phyloP scores from a whole-genome alignment of 2,888 invertebrate species.

The Apoda limacodes region DNA sequence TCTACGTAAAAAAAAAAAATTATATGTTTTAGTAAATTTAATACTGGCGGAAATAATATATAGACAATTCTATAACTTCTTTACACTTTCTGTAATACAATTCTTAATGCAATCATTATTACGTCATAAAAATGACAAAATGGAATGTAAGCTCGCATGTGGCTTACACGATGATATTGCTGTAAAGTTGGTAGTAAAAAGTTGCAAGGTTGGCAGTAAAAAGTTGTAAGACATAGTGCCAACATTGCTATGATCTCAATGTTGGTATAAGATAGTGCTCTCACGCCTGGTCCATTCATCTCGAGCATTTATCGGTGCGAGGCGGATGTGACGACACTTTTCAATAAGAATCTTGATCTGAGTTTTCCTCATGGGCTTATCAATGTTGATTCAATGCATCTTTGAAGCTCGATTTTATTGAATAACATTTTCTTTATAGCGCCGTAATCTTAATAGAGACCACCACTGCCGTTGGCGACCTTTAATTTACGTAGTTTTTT shows the following conservation, averaged over 20 bases:
- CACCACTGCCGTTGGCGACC: too few species aligned
- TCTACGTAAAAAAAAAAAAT: too few species aligned
- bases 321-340: constrained; percentile 41
- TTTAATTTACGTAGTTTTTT: too few species aligned
- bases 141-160: constrained; percentile 45
- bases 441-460: too few species aligned
- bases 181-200: constrained; percentile 23
- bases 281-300: constrained; percentile 55
- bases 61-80: constrained; percentile 9
- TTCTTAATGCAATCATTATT: constrained; percentile 41
- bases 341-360: constrained; percentile 31
- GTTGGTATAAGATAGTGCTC: constrained; percentile 45
- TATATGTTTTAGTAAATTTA: too few species aligned
- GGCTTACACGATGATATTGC: constrained; percentile 35
- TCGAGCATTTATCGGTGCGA: constrained; percentile 40
- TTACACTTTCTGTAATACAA: constrained; percentile 10
- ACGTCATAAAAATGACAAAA: constrained; percentile 59
- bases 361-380: constrained; percentile 1
- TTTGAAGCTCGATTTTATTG: too few species aligned
- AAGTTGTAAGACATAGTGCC: constrained; percentile 28
- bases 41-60: too few species aligned
- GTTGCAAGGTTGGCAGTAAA: constrained; percentile 33
- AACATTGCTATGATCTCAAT: constrained; percentile 1
- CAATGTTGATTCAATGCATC: too few species aligned
- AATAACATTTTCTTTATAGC: too few species aligned